phyloP scores from a whole-genome alignment of 2,113 vertebrate genomes.

The Casuarius casuarius region DNA sequence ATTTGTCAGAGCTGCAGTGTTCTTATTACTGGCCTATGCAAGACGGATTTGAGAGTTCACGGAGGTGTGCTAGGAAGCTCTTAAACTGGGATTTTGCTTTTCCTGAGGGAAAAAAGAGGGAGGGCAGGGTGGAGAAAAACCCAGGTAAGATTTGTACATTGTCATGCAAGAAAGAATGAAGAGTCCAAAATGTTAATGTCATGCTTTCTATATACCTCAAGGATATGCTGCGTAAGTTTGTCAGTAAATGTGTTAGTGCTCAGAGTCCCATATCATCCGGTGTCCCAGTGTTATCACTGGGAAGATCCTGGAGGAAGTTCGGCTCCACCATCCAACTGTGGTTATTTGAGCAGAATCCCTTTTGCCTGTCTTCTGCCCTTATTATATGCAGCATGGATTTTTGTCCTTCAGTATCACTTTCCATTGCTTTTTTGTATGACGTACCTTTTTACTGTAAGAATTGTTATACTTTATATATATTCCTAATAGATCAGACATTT shows the following conservation, averaged over 20 bases:
- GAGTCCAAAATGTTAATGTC: slow-evolving; percentile 33
- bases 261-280: not conserved
- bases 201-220: slow-evolving; percentile 79
- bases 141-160: not conserved
- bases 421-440: slow-evolving; percentile 68
- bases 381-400: slow-evolving; percentile 55
- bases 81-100: slow-evolving; percentile 48
- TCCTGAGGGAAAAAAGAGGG: not conserved
- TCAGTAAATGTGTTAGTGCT: slow-evolving; percentile 17
- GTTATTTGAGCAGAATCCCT: slow-evolving; percentile 53
- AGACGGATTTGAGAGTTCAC: slow-evolving; percentile 53
- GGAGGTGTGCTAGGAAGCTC: slow-evolving; percentile 37
- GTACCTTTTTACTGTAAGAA: slow-evolving; percentile 75
- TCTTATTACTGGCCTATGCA: slow-evolving; percentile 74
- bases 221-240: slow-evolving; percentile 46
- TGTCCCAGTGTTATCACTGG: not conserved
- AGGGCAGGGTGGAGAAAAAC: slow-evolving; percentile 9
- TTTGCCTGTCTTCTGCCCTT: slow-evolving; percentile 54
- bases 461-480: slow-evolving; percentile 73
- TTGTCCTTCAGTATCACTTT: slow-evolving; percentile 54
- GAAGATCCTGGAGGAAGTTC: not conserved
- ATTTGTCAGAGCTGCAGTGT: slow-evolving; percentile 76
- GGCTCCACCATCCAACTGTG: slow-evolving; percentile 22
- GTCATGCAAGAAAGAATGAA: slow-evolving; percentile 3
- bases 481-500: slow-evolving; percentile 75